Evolutionary conservation across 2,888 invertebrate species (phyloP), one percentile per base, ranked within the genome.

Genomic region (Drosophila meridiana): DNA sequence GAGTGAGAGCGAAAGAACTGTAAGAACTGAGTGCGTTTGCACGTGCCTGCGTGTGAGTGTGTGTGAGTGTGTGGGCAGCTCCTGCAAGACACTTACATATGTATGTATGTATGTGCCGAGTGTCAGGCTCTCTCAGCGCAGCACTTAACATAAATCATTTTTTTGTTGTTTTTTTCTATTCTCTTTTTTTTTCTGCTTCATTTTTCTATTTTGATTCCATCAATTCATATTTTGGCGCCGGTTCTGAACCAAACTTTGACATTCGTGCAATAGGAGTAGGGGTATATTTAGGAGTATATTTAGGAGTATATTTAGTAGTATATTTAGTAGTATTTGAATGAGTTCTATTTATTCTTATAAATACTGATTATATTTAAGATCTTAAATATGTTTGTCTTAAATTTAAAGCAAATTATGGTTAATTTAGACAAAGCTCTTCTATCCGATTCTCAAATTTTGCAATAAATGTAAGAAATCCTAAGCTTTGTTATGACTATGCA

Each of bases 171-270:
- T 9, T 34, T 2, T 34, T 34, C 34, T 34, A 9, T 8, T 40
- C 40, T 69, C 28, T 47, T 56, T 62, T 42, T 55, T 42, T 43
- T n/a, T 45, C 36, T 62, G 32, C 40, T 14, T 56, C 6, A 32
- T 34, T 50, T 65, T 79, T 69, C 52, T 63, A 69, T 73, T 78
- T 79, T 62, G 63, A 34, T 47, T 64, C 53, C 20, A 50, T 53
- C 55, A 50, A 55, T 68, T 55, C 28, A 55, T 38, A 45, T 69
- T 79, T 76, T 79, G 76, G 69, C 75, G 76, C 61, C 76, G 74
- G 63, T 28, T 73, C 52, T 61, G 48, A 26, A 11, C 52, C 43
- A 57, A 63, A 71, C 50, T 40, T 61, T 70, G 78, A 64, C 60
- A 57, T 47, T 30, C 28, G 47, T 36, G 48, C 76, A 69, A 64